Base-by-base conservation (phyloP, 1,140 invertebrate species). In the Bombus polaris region DNA sequence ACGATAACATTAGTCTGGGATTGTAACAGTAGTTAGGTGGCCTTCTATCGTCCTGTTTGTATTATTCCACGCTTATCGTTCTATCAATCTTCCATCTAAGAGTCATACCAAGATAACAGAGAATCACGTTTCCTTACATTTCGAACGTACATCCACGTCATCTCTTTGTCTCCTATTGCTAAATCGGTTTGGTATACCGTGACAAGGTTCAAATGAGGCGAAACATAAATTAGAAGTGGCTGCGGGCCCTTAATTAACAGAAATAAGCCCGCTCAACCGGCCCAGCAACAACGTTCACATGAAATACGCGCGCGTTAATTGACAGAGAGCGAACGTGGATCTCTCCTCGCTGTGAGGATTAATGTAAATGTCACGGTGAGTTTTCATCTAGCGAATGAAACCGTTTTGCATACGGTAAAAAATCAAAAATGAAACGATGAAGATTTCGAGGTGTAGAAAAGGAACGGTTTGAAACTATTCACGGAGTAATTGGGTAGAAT, bases 141-240 rank as follows among this genome's bases (percentile, higher is more conserved):
- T 79, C 47, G 32, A 73, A 62, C 28, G 12, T 42, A 59, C 39
- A 90, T 84, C 87, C 88, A 88, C 89, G 89, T 89, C 85, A 88
- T 75, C 76, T 85, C 87, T 91, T 92, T 92, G 90, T 93, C 81
- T 87, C 81, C 79, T 83, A 81, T 92, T 90, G 88, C 77, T 80
- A 47, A 83, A 73, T 86, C 47, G 80, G 28, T 91, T 91, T 88
- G 73, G 77, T 88, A 79, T 66, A 39, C 22, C 81, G 35, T 39
- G 65, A 47, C n/a, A 66, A 62, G 68, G 74, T 71, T 77, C 81
- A 75, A 75, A 75, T 66, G 47, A 80, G 47, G 62, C 79, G 44
- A 35, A 66, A 47, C 39, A 66, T 47, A 73, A 74, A 75, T 47
- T 73, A 75, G 32, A 73, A 39, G 59, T 57, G 5, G 32, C 68